These are phyloP conservation scores for Tetragnatha montana DNA, from an alignment of 2,888 invertebrate species.

Conservation along the genomic window DNA sequence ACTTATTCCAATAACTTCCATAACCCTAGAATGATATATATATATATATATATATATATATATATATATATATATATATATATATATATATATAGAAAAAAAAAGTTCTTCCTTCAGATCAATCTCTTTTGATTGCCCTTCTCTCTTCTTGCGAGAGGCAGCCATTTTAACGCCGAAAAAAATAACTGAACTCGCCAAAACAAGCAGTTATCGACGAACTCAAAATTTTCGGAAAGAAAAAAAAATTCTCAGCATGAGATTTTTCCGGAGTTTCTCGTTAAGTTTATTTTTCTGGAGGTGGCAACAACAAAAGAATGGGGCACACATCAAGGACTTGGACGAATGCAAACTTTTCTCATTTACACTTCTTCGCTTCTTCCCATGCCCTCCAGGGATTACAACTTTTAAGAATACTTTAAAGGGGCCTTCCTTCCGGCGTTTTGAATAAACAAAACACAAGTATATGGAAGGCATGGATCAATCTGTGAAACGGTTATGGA, in stretches of 20 bases:
- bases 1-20: no score
- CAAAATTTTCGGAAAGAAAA: not conserved
- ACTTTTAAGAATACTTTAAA: slow-evolving; percentile 34
- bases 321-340: not conserved
- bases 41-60: no score
- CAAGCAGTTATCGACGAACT: not conserved
- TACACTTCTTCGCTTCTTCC: not conserved
- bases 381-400: slow-evolving; percentile 24
- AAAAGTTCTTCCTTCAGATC: not conserved
- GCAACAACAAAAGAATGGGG: not conserved
- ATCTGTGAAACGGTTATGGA: not conserved
- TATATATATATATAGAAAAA: no score
- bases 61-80: no score
- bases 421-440: not conserved
- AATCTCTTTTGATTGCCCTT: not conserved
- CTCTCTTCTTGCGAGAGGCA: not conserved
- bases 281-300: not conserved
- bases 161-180: not conserved
- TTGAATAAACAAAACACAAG: slow-evolving; percentile 9
- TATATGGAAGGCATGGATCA: not conserved
- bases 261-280: not conserved
- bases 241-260: not conserved
- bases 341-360: slow-evolving; percentile 38
- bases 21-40: no score
- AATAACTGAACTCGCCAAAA: not conserved